These are phyloP conservation scores for human (Homo sapiens) DNA, from an alignment of 2,113 vertebrate species.

Conservation along the genomic window DNA sequence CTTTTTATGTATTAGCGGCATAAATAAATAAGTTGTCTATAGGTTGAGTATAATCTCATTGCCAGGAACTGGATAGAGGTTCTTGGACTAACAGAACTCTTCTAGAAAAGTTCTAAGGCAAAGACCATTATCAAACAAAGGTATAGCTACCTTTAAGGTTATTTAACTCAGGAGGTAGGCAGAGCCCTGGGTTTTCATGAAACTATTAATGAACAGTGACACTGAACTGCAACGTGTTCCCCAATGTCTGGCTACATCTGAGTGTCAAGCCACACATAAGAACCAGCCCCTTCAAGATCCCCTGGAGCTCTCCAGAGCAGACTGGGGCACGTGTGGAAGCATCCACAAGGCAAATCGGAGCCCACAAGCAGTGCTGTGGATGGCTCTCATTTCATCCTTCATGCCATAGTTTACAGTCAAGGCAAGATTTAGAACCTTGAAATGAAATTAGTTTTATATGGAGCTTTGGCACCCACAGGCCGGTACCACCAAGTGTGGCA, in stretches of 20 bases:
- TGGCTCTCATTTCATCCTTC: not conserved
- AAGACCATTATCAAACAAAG: not conserved
- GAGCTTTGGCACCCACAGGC: rapidly evolving
- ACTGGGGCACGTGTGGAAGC: rapidly evolving
- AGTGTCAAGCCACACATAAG: not conserved
- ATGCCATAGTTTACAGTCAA: not conserved
- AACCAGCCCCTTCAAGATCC: not conserved
- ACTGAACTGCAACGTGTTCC: not conserved
- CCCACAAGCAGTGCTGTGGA: not conserved
- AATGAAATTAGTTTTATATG: not conserved
- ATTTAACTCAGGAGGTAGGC: not conserved
- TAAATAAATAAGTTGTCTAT: not conserved
- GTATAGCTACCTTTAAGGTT: not conserved
- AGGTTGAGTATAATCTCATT: not conserved
- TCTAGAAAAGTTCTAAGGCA: not conserved
- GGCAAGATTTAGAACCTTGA: not conserved
- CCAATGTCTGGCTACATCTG: not conserved
- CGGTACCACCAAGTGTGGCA: not conserved
- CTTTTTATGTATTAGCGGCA: not conserved
- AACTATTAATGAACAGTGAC: not conserved
- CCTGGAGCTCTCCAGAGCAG: not conserved
- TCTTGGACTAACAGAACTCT: not conserved
- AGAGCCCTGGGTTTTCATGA: not conserved
- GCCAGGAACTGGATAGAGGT: not conserved
- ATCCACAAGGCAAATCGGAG: not conserved